A percentile compares a stretch with the other conserved stretches of the same genome.
phyloP scores from a whole-genome alignment of 2,888 invertebrate genomes.

The Hypercompe scribonia region DNA sequence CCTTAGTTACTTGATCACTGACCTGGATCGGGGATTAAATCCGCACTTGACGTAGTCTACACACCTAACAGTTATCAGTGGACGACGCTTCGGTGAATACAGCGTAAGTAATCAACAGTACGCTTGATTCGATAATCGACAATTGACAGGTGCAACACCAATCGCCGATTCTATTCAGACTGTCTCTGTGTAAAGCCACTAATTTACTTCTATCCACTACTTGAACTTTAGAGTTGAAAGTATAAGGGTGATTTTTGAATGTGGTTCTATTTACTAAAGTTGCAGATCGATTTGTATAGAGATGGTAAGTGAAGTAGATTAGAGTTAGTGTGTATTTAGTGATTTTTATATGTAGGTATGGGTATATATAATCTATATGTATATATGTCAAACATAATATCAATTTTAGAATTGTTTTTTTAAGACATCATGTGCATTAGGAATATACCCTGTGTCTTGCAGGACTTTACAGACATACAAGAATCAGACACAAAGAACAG shows the following conservation, averaged over 20 bases:
- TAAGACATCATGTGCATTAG: too few relatives aligned
- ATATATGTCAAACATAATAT: too few relatives aligned
- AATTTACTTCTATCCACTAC: constrained; percentile 34
- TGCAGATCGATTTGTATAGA: constrained; percentile 61
- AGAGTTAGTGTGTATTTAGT: constrained; percentile 61
- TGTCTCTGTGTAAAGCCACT: constrained; percentile 56
- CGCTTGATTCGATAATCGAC: constrained; percentile 67
- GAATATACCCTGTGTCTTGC: too few relatives aligned
- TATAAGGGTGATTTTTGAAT: constrained; percentile 43
- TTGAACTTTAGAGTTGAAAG: constrained; percentile 22
- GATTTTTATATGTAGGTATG: constrained; percentile 48
- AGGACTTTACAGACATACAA: too few relatives aligned
- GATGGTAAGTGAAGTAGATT: constrained; percentile 70
- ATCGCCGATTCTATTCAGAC: constrained; percentile 63
- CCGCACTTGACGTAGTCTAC: not conserved
- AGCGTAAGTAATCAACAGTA: constrained; percentile 66
- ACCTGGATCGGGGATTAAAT: not conserved
- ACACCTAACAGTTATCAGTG: constrained; percentile 27
- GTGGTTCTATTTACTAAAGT: constrained; percentile 43
- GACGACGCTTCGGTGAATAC: constrained; percentile 57
- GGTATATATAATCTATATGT: constrained; percentile 32
- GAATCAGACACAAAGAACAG: too few relatives aligned
- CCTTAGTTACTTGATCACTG: not conserved
- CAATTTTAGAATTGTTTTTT: too few relatives aligned
- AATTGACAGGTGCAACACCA: constrained; percentile 65